Evolutionary conservation across 2,888 invertebrate genomes (phyloP), one percentile per base, ranked within the genome.

Genomic region (Achlya flavicornis): DNA sequence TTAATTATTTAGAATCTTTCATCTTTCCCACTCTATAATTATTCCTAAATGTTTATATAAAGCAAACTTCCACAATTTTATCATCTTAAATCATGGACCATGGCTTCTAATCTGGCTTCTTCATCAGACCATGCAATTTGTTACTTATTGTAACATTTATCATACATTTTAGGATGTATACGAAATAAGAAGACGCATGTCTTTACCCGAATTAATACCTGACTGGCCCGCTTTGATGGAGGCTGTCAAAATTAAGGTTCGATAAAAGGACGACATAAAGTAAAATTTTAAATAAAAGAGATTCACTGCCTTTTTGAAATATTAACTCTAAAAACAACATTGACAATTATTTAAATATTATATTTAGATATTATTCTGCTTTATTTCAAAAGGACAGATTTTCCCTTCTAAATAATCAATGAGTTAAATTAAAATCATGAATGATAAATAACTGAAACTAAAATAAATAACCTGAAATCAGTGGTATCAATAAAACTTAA

Each of bases 181-280:
- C 95, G 94, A 95, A 85, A 95, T 95, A 91, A 94, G 94, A 92
- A 95, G 96, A 93, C 95, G 95, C 80, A 95, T 95, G 93, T 95
- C 95, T 92, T 94, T 96, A 76, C 94, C 94, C 86, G 96, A 96
- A 94, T 90, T 97, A 87, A 96, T 97, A 90, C 96, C 96, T 83
- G 97, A 97, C 94, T 97, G 97, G 96, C 97, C 97, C 85, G 95
- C 89, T 81, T 95, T 97, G 91, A 92, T 94, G 91, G 94, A 94
- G 90, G 91, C 94, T 93, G 94, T 94, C 88, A 95, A 94, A 94
- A 92, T 93, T 91, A 95, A 96, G 95, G 95, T 96, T 95, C 95
- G 95, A 92, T 94, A 88, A 93, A 86, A 83, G 84, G 83, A 85
- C 69, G 73, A 74, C 75, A 88, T 89, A 92, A 91, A 84, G 73